Evolutionary conservation across 2,888 invertebrate genomes (phyloP).

Genomic region (Hirtodrosophila histrioides): DNA sequence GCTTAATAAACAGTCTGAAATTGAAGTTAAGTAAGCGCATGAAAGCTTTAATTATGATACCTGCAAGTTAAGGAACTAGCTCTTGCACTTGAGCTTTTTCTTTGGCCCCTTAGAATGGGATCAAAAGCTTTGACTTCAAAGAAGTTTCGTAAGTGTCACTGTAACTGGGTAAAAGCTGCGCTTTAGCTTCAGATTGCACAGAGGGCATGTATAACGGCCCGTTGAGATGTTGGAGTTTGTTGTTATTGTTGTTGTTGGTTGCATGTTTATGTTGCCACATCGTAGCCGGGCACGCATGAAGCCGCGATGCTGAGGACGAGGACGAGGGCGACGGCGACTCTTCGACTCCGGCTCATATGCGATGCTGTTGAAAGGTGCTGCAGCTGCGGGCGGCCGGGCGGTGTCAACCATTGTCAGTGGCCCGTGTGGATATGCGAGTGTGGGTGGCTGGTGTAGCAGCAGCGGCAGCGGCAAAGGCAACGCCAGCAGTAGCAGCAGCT

Average conservation of each 20-base stretch:
- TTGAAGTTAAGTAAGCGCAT: too few relatives aligned
- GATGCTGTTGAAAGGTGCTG: conserved; percentile 49
- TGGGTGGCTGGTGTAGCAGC: conserved; percentile 4
- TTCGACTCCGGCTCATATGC: conserved; percentile 40
- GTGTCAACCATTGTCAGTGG: conserved; percentile 72
- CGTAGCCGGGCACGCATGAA: conserved; percentile 68
- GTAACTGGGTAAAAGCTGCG: not conserved
- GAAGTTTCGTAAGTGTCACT: not conserved
- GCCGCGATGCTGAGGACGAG: conserved; percentile 43
- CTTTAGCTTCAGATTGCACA: conserved; percentile 30
- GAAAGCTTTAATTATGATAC: too few relatives aligned
- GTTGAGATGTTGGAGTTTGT: conserved; percentile 18
- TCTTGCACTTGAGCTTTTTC: too few relatives aligned
- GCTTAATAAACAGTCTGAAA: too few relatives aligned
- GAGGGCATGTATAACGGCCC: conserved; percentile 28
- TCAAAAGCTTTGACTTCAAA: not conserved
- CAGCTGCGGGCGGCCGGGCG: conserved; percentile 28
- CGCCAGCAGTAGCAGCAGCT: conserved; percentile 22
- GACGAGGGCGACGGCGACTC: conserved; percentile 15
- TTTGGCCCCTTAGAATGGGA: too few relatives aligned
- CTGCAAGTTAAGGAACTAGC: too few relatives aligned
- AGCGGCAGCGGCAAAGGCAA: not conserved
- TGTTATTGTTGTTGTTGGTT: conserved; percentile 32
- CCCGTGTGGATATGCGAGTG: conserved; percentile 2
- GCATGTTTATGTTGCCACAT: conserved; percentile 78